A percentile compares a stretch with the other conserved stretches of the same genome.
phyloP scores from a whole-genome alignment of 1,140 invertebrate genomes.

The Uloborus diversus region DNA sequence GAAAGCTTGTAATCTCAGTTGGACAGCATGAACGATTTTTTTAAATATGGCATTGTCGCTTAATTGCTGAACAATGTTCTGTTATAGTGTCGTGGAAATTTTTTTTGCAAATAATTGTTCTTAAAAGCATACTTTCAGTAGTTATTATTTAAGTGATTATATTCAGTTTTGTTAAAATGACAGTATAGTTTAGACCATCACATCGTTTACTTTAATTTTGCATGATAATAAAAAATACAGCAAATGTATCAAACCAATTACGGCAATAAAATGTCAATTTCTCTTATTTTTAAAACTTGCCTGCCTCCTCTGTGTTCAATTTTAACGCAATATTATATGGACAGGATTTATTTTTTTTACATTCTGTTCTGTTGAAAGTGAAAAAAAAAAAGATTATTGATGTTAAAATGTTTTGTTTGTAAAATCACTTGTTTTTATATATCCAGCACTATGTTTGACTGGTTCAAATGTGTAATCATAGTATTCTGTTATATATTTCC shows the following conservation, averaged over 20 bases:
- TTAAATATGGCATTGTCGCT: conserved; percentile 20
- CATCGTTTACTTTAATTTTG: neutral
- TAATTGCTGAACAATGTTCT: conserved; percentile 21
- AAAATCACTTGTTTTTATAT: conserved; percentile 30
- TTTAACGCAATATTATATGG: no score
- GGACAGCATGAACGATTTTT: conserved; percentile 43
- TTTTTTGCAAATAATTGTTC: conserved; percentile 48
- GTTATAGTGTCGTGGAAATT: conserved; percentile 50
- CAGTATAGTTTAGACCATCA: neutral
- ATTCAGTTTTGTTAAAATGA: conserved; percentile 19
- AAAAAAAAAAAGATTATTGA: neutral
- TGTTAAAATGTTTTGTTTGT: conserved; percentile 8
- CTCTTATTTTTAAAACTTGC: neutral
- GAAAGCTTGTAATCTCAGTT: conserved; percentile 54
- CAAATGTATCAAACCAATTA: neutral
- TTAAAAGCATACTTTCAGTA: conserved; percentile 46
- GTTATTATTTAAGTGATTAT: conserved; percentile 45
- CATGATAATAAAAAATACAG: neutral
- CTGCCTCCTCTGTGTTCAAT: no score
- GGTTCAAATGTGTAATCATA: conserved; percentile 46
- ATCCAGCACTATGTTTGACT: conserved; percentile 39
- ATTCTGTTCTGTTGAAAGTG: neutral
- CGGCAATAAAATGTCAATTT: neutral
- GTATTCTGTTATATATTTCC: conserved; percentile 23
- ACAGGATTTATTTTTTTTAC: neutral